Evolutionary conservation across 2,797 vertebrate species (phyloP), one percentile per base, ranked within the genome.

Genomic region (Sternotherus odoratus): DNA sequence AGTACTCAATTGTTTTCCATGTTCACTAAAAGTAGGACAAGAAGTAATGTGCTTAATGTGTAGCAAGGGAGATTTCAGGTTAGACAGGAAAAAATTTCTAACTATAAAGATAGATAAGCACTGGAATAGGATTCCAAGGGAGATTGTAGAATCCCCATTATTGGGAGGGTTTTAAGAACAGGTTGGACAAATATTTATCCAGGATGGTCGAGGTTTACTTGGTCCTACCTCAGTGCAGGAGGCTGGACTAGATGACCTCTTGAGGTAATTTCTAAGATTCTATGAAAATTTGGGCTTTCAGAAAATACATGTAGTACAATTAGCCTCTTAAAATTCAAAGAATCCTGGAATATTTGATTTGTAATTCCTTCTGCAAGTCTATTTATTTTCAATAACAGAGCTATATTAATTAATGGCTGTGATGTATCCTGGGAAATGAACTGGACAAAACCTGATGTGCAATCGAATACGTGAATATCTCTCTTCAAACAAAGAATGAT

Each of bases 301-400:
- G 79, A 50, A 69, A 74, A 51, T 7, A 21, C 54, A 28, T 28
- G 10, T 86, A 83, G 57, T 74, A 49, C 51, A 90, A 87, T 91
- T 92, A 96, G 48, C 43, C n/a, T 57, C 63, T 82, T 94, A 92
- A 66, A 57, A 83, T 82, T 85, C 56, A 86, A 82, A 39, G 83
- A 89, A 84, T 80, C 50, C 85, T 88, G 28, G 77, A 60, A 94
- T 49, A 90, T 93, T 95, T 94, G 57, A 90, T 89, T 96, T 94
- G 77, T 77, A 86, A 46, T 77, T 54, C 79, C 57, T 83, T 4
- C n/a, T 96, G 89, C 30, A 81, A 53, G 50, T 24, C 77, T 69
- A 72, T 57, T 95, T 90, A 78, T 89, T 95, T 90, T 89, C 85
- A 86, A 30, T 75, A 79, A 36, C 9, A 51, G 24, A 57, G 80